Conservation (phyloP, 2,797 vertebrate species). For the Clarias pachynema region DNA sequence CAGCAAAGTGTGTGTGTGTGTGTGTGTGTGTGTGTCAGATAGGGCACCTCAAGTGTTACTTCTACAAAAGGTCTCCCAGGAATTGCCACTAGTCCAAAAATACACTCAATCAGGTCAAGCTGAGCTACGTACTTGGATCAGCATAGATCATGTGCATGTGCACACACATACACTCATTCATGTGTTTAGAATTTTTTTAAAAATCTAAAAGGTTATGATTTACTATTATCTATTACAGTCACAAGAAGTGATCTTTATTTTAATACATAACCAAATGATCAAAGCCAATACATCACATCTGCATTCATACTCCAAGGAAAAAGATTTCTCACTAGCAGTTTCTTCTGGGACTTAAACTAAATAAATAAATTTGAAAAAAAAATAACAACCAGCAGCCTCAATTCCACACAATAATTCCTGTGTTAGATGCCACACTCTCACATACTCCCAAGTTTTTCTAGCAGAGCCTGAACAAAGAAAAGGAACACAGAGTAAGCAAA, state of each 20-base stretch:
- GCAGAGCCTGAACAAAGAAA: background rate
- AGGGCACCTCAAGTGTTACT: conserved; percentile 53
- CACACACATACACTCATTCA: background rate
- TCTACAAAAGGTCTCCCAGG: conserved; percentile 55
- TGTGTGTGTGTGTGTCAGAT: conserved; percentile 43
- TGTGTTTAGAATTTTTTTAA: background rate
- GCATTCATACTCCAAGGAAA: background rate
- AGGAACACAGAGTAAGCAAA: background rate
- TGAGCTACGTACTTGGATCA: conserved; percentile 34
- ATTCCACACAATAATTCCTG: background rate
- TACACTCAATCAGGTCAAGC: conserved; percentile 54
- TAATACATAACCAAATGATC: background rate
- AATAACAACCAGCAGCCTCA: background rate
- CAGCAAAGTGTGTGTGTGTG: conserved; percentile 32
- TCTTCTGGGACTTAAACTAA: background rate
- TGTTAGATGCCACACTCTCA: conserved; percentile 18
- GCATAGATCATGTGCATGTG: background rate
- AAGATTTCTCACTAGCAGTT: background rate
- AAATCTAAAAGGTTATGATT: background rate
- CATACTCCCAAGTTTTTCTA: background rate
- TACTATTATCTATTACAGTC: background rate
- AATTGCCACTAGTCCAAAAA: conserved; percentile 56
- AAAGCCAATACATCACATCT: background rate
- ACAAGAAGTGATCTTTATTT: background rate
- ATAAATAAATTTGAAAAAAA: too few species aligned